A percentile compares a stretch with the other conserved stretches of the same genome.
These are phyloP conservation scores for Teleogryllus oceanicus DNA, from an alignment of 2,888 invertebrate species.

Conservation along the genomic window DNA sequence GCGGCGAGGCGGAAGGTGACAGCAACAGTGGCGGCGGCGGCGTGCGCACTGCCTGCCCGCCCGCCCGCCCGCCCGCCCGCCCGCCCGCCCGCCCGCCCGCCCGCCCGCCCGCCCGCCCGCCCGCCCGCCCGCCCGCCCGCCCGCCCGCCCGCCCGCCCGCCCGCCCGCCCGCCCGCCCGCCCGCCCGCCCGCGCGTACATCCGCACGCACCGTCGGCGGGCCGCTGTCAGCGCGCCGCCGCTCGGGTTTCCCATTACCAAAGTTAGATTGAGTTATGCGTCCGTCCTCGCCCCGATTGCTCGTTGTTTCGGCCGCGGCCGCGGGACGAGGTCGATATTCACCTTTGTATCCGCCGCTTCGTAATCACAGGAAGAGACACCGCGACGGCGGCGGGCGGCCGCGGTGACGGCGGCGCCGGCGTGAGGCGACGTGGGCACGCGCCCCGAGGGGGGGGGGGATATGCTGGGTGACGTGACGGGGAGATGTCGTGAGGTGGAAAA, in stretches of 20 bases:
- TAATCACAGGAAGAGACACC: neutral
- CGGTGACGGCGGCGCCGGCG: neutral
- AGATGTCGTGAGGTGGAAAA: too few species aligned
- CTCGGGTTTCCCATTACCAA: neutral
- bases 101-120: neutral
- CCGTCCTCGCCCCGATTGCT: neutral
- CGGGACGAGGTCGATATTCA: neutral
- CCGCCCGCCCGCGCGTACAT: neutral
- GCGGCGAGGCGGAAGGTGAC: too few species aligned
- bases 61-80: too few species aligned
- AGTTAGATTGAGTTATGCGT: conserved; percentile 12
- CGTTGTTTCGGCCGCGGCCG: neutral
- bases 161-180: neutral
- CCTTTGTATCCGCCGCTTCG: neutral
- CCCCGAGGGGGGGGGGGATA: neutral
- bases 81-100: neutral
- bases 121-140: too few species aligned
- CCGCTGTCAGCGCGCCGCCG: neutral
- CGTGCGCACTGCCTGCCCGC: too few species aligned
- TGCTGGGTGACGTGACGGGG: too few species aligned
- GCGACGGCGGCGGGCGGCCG: neutral
- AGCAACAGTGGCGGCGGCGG: too few species aligned
- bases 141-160: too few species aligned
- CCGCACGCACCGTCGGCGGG: neutral
- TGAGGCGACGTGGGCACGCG: neutral